phyloP scores from a whole-genome alignment of 2,797 vertebrate species.

The Gallirallus australis region DNA sequence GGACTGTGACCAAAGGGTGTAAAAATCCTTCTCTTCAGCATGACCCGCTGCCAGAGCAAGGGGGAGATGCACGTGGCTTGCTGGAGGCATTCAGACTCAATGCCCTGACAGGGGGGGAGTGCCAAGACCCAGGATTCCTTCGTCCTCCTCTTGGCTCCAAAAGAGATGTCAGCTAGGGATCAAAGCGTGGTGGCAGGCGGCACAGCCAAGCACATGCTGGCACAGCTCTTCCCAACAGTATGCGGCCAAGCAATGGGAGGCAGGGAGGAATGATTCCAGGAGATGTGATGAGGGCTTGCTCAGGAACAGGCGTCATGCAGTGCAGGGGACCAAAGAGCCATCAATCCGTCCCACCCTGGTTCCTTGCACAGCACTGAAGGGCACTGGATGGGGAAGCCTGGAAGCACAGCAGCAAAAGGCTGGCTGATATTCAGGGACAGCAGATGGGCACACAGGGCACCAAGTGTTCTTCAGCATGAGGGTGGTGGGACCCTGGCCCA shows the following conservation, averaged over 20 bases:
- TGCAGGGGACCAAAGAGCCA: fast-evolving
- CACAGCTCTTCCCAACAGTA: not conserved
- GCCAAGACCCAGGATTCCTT: constrained; percentile 15
- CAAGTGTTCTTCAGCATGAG: not conserved
- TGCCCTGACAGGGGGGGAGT: not conserved
- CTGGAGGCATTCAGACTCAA: not conserved
- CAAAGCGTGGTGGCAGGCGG: not conserved
- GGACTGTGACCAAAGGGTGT: not conserved
- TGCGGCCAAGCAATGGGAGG: fast-evolving
- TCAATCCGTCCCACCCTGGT: fast-evolving
- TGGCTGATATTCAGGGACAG: not conserved
- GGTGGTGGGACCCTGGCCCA: no score
- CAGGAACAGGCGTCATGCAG: fast-evolving
- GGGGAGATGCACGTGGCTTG: not conserved
- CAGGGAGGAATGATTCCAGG: not conserved
- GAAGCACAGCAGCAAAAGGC: not conserved
- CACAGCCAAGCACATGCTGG: not conserved
- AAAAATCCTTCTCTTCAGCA: not conserved
- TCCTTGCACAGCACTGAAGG: not conserved
- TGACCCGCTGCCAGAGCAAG: not conserved
- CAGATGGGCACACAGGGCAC: fast-evolving
- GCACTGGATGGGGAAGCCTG: fast-evolving
- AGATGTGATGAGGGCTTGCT: not conserved
- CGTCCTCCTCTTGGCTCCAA: not conserved
- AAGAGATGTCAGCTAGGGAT: not conserved